Base-by-base conservation (phyloP, 2,888 invertebrate genomes). In the Drosophila fungiperda region DNA sequence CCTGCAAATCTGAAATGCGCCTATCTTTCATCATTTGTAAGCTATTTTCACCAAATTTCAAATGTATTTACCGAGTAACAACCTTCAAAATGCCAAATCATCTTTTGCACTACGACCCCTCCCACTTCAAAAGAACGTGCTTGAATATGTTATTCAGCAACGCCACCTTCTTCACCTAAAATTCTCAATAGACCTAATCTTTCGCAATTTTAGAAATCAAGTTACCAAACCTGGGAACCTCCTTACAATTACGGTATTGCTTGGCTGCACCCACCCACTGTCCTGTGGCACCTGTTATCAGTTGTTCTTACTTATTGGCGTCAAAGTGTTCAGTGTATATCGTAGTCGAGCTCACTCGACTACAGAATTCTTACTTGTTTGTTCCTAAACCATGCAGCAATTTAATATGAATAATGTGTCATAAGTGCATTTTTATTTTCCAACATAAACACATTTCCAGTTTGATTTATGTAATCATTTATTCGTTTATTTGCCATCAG, bases 401-500 rank as follows among this genome's bases (percentile, higher is more conserved):
- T 20, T 20, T 3, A 20, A 45, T 45, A 45, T 20, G 20, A 3
- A 7, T 7, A 17, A 38, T 38, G 38, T 38, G 17, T 38, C 38
- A 17, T 17, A 17, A 38, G 8, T 17, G 38, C 17, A 17, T 8
- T 38, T 8, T 17, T 17, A 9, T 3, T 4, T 8, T 38, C 17
- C 38, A 38, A 38, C 8, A 38, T 38, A 38, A 38, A 50, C 11
- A 4, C 35, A 17, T 23, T 32, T 32, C 29, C 17, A 5, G 7
- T 42, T 20, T 15, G 3, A 40, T n/a, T 32, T 53, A 23, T 15
- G 23, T 8, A 45, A 15, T 23, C 23, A 23, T 68, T 75, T 68
- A 71, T 73, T 66, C 52, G 40, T 3, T 73, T 57, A 15, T 49
- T 50, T 33, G 11, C n/a, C 29, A 40, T 42, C 50, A 58, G 23